Conservation (phyloP, 2,797 vertebrate genomes). For the Triplophysa bombifrons region DNA sequence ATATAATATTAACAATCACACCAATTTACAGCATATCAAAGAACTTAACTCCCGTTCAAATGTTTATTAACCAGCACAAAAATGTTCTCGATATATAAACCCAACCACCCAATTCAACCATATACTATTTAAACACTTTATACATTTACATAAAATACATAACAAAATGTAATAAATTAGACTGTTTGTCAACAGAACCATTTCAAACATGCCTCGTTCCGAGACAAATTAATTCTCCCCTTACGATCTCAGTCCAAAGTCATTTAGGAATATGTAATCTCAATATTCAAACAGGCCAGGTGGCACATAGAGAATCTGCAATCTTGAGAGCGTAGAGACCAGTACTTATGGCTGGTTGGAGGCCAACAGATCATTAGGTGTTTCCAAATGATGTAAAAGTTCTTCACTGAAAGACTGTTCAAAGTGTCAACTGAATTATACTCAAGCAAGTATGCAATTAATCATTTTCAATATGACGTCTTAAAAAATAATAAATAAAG, state of each 20-base stretch:
- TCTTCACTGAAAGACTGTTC: conserved; percentile 9
- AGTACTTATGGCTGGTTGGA: background rate
- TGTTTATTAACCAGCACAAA: conserved; percentile 69
- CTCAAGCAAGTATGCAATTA: background rate
- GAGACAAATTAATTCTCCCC: conserved; percentile 53
- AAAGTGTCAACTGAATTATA: background rate
- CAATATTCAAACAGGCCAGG: conserved; percentile 24
- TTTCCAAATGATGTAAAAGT: background rate
- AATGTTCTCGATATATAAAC: conserved; percentile 76
- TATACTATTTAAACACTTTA: conserved; percentile 75
- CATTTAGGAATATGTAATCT: conserved; percentile 31
- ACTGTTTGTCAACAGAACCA: conserved; percentile 58
- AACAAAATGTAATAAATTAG: conserved; percentile 75
- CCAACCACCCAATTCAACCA: conserved; percentile 67
- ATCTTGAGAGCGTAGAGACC: background rate
- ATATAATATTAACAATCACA: background rate
- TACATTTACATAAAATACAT: conserved; percentile 82
- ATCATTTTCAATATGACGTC: conserved; percentile 14
- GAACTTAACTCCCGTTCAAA: conserved; percentile 56
- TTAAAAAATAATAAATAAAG: background rate
- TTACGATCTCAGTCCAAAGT: conserved; percentile 25
- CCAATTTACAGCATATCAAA: background rate
- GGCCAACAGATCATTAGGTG: background rate
- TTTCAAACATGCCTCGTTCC: conserved; percentile 42
- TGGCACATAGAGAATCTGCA: background rate